Conservation (phyloP, 2,797 vertebrate species). For the Eulemur mongoz region DNA sequence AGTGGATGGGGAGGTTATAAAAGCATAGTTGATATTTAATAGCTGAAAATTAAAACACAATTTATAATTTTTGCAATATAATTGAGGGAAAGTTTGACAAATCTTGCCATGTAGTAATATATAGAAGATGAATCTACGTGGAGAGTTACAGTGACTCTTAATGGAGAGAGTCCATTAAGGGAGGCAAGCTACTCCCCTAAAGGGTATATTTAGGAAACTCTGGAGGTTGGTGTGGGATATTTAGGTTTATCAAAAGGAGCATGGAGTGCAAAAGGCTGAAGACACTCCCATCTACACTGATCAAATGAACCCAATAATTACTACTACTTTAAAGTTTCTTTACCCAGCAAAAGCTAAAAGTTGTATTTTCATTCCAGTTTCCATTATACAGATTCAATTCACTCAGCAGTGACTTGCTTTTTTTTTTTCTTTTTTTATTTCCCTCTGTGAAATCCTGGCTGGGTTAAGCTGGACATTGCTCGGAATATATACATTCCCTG, state of each 20-base stretch:
- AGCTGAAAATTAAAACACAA: neutral
- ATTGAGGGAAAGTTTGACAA: neutral
- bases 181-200: rapidly evolving
- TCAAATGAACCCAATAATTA: neutral
- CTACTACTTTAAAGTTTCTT: neutral
- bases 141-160: neutral
- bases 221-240: neutral
- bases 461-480: neutral
- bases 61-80: neutral
- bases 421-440: neutral
- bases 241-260: neutral
- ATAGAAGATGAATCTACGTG: neutral
- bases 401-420: neutral
- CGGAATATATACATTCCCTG: neutral
- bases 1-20: neutral
- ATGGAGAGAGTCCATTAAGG: neutral
- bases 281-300: neutral
- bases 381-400: neutral
- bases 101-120: neutral
- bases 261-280: neutral
- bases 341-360: neutral
- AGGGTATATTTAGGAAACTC: neutral
- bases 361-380: neutral
- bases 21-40: neutral
- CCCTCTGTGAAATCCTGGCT: neutral